These are phyloP conservation scores for Megaceryle alcyon DNA, from an alignment of 2,797 vertebrate genomes.

Conservation along the genomic window DNA sequence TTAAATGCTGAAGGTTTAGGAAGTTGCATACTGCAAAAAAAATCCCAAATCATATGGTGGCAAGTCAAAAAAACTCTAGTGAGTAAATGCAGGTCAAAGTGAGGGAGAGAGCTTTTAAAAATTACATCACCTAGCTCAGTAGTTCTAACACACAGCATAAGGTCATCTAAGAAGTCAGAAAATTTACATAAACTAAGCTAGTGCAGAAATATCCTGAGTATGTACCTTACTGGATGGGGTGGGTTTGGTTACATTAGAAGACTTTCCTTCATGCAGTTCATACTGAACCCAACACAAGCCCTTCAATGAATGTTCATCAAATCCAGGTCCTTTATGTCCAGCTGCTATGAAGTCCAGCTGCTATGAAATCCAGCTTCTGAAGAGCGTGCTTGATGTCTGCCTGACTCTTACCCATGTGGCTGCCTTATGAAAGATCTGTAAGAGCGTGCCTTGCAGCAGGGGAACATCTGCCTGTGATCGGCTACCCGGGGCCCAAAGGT, in stretches of 20 bases:
- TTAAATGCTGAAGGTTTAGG: background rate
- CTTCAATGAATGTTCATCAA: background rate
- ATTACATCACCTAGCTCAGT: background rate
- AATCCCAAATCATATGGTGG: background rate
- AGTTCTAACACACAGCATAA: background rate
- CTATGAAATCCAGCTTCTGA: background rate
- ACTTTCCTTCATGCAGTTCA: background rate
- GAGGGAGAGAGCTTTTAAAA: constrained; percentile 39
- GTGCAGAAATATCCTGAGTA: background rate
- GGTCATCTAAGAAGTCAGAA: background rate
- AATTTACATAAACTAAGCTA: background rate
- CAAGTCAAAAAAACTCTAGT: background rate
- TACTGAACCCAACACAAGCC: background rate
- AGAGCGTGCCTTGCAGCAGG: background rate
- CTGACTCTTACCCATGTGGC: background rate
- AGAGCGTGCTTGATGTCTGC: background rate
- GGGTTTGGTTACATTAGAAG: background rate
- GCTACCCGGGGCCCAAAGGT: background rate
- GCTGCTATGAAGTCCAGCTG: background rate
- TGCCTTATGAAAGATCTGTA: background rate
- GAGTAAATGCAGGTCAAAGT: background rate
- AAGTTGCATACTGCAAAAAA: background rate
- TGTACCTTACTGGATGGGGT: background rate
- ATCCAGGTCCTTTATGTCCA: background rate
- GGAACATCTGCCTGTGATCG: background rate